Evolutionary conservation across 2,888 invertebrate genomes (phyloP), one percentile per base, ranked within the genome.

Genomic region (Eupithecia dodoneata): DNA sequence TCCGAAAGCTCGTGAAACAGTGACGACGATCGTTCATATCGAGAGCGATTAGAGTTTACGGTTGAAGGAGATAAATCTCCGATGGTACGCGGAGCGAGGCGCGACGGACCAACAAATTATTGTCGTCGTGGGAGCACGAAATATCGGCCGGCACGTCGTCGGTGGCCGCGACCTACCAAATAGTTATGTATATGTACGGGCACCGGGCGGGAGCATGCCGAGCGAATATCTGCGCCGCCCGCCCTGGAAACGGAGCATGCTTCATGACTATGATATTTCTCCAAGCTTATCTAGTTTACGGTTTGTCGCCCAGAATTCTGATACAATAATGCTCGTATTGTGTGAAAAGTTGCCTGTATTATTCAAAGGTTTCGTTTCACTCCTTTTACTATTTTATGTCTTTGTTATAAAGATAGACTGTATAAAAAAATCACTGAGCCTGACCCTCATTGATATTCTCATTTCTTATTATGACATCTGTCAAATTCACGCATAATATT

Each of bases 81-180:
- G 85, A 89, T 88, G 89, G 89, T 91, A 90, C 86, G 30, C 30
- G 89, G 83, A 86, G 86, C 88, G 87, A 86, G 87, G 87, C 86
- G 89, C 90, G 91, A 91, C 90, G 92, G 90, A 91, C 92, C 89
- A 92, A 93, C 93, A 93, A 93, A 93, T 93, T 94, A 93, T 93
- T 90, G 92, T 91, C 92, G 92, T 89, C 91, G 89, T 86, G 93
- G 93, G 92, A 93, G 88, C 88, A 91, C 88, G 92, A 92, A 92
- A 92, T 92, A 92, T 92, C 90, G 91, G 90, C 85, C 86, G 87
- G 87, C 87, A 86, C 87, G 89, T 87, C 86, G 86, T 87, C 86
- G 86, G 85, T 87, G 85, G 86, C 84, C 84, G 83, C 85, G 86
- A 88, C 86, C 88, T 85, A 86, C 87, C 86, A 89, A 89, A 90